Percentiles rank a stretch among this genome's conserved stretches.
Conservation (phyloP, 2,113 vertebrate species). For the Condylura cristata region DNA sequence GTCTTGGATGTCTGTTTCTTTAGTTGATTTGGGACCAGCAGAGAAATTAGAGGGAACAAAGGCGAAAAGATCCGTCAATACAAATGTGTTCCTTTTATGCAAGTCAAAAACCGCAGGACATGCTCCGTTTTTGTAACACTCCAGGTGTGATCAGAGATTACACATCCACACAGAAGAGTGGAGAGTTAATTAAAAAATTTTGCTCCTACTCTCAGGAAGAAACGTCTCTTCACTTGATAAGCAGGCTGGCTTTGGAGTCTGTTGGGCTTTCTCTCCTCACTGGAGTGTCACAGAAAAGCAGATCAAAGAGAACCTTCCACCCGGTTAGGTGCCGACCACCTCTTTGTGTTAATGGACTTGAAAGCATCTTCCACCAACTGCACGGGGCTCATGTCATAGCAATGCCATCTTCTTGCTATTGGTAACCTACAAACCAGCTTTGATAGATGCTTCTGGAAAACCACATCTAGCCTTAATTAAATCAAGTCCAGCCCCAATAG, state of each 20-base stretch:
- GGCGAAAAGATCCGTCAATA: constrained; percentile 74
- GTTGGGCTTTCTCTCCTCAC: constrained; percentile 48
- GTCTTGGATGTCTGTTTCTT: constrained; percentile 49
- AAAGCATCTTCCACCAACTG: constrained; percentile 38
- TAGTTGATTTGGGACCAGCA: constrained; percentile 67
- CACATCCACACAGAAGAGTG: constrained; percentile 81
- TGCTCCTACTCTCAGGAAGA: constrained; percentile 81
- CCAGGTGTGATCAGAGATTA: constrained; percentile 87
- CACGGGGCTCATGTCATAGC: constrained; percentile 5
- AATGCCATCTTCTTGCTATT: constrained; percentile 38
- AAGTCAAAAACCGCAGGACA: constrained; percentile 75
- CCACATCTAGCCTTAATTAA: constrained; percentile 24
- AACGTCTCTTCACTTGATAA: constrained; percentile 72
- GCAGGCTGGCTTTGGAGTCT: constrained; percentile 56
- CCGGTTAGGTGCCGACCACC: neutral
- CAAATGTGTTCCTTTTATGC: constrained; percentile 82
- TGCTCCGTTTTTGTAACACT: constrained; percentile 75
- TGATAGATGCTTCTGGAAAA: constrained; percentile 18
- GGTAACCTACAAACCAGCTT: constrained; percentile 32
- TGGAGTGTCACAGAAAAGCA: constrained; percentile 60
- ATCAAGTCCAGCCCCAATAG: neutral
- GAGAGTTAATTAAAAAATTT: constrained; percentile 86
- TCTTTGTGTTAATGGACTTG: constrained; percentile 64
- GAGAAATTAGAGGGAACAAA: constrained; percentile 80
- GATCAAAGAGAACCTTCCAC: constrained; percentile 76